phyloP scores from a whole-genome alignment of 2,113 vertebrate species.

The Litocranius walleri region DNA sequence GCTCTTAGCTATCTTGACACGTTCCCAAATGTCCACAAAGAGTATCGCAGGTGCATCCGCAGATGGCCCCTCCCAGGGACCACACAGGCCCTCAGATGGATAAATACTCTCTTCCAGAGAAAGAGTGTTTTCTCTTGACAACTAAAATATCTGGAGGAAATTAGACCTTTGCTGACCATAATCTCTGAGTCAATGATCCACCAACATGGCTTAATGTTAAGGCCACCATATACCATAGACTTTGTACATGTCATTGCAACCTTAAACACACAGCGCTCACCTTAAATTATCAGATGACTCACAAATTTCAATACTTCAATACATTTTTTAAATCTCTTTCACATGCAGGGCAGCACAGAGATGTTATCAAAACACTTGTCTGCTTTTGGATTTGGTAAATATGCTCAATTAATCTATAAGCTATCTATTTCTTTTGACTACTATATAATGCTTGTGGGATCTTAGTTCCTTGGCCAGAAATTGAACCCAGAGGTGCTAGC shows the following conservation, averaged over 20 bases:
- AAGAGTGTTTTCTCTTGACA: not conserved
- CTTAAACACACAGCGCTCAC: too few relatives aligned
- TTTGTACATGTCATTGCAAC: not conserved
- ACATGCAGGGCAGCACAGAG: not conserved
- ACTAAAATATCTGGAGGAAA: not conserved
- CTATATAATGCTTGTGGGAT: not conserved
- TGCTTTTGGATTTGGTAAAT: not conserved
- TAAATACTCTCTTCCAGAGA: not conserved
- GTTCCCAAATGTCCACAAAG: not conserved
- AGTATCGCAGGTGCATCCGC: not conserved
- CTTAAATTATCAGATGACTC: not conserved
- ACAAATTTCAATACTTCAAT: not conserved
- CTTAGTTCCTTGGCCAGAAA: not conserved
- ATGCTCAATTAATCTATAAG: not conserved
- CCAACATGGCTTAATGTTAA: not conserved
- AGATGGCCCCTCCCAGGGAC: not conserved
- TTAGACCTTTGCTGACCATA: not conserved
- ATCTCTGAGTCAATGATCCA: not conserved
- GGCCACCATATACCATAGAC: not conserved
- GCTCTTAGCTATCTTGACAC: not conserved
- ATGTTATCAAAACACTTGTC: not conserved
- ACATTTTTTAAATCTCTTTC: not conserved
- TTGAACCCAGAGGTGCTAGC: not conserved
- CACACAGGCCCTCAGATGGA: not conserved
- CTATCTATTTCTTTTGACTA: not conserved